These are phyloP conservation scores for Escarpia spicata DNA, from an alignment of 2,888 invertebrate species.

Conservation along the genomic window DNA sequence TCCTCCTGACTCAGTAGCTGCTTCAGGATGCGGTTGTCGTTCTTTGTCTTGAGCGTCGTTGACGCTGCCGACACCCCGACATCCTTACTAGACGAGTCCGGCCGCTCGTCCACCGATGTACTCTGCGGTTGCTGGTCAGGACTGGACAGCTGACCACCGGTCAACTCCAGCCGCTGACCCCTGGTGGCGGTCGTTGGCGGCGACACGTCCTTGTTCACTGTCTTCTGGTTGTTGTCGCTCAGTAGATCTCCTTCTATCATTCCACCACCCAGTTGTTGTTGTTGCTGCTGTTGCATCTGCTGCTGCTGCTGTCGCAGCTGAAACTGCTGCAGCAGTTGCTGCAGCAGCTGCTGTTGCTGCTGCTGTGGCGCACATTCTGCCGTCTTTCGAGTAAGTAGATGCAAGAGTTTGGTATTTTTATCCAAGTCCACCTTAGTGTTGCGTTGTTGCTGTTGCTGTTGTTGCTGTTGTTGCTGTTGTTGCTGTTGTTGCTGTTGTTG, in stretches of 20 bases:
- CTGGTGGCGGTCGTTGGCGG: slow-evolving; percentile 26
- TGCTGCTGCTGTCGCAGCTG: slow-evolving; percentile 25
- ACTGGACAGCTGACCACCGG: slow-evolving; percentile 43
- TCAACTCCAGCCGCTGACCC: slow-evolving; percentile 56
- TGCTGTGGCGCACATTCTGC: background rate
- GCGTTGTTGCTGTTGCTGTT: background rate
- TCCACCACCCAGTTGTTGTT: background rate
- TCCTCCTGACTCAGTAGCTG: slow-evolving; percentile 76
- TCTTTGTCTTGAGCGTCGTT: slow-evolving; percentile 7
- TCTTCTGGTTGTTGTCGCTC: background rate
- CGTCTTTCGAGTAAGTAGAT: background rate
- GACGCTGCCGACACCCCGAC: background rate
- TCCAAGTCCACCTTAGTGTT: background rate
- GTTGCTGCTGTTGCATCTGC: slow-evolving; percentile 26
- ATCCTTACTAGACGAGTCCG: slow-evolving; percentile 37
- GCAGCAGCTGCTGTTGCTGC: background rate
- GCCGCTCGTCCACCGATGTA: slow-evolving; percentile 56
- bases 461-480: background rate
- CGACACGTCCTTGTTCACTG: background rate
- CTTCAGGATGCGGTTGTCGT: slow-evolving; percentile 58
- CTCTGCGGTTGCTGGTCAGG: slow-evolving; percentile 55
- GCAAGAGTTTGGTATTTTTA: slow-evolving; percentile 1
- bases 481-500: background rate
- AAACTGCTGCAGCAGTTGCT: background rate
- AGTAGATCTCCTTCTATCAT: background rate